phyloP scores from a whole-genome alignment of 2,888 invertebrate genomes.

The Didymodactylos carnosus region DNA sequence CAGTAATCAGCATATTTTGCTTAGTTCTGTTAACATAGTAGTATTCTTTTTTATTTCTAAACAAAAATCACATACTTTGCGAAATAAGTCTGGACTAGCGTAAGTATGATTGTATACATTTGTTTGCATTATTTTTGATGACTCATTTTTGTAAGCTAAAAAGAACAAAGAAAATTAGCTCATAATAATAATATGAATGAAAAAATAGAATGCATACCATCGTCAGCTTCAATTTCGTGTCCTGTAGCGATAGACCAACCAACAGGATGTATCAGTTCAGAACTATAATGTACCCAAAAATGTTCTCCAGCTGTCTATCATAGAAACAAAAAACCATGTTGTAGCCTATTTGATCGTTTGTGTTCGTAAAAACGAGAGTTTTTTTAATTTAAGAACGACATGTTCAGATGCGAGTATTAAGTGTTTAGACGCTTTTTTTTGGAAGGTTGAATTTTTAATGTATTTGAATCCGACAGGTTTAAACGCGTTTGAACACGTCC shows the following conservation, averaged over 20 bases:
- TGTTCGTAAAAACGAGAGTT: no score
- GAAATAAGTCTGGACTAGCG: slow-evolving; percentile 41
- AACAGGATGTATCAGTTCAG: slow-evolving; percentile 75
- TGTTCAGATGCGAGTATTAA: no score
- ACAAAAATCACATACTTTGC: slow-evolving; percentile 19
- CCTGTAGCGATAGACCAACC: slow-evolving; percentile 84
- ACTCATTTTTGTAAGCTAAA: slow-evolving; percentile 31
- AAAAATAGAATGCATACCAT: slow-evolving; percentile 27
- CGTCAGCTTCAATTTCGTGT: slow-evolving; percentile 65
- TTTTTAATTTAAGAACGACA: no score
- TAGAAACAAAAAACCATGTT: background rate
- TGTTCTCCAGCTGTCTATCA: slow-evolving; percentile 33
- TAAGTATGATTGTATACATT: slow-evolving; percentile 54
- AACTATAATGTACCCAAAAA: slow-evolving; percentile 92
- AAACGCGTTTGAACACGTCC: no score
- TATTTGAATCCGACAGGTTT: no score
- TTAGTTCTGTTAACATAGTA: no score
- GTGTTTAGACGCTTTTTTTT: no score
- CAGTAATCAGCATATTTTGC: no score
- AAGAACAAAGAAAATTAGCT: background rate
- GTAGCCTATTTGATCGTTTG: no score
- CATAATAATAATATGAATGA: background rate
- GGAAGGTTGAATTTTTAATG: no score
- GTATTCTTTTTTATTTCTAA: background rate
- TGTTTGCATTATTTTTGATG: slow-evolving; percentile 36